These are phyloP conservation scores for Hemibagrus guttatus DNA, from an alignment of 2,797 vertebrate genomes.

Conservation along the genomic window DNA sequence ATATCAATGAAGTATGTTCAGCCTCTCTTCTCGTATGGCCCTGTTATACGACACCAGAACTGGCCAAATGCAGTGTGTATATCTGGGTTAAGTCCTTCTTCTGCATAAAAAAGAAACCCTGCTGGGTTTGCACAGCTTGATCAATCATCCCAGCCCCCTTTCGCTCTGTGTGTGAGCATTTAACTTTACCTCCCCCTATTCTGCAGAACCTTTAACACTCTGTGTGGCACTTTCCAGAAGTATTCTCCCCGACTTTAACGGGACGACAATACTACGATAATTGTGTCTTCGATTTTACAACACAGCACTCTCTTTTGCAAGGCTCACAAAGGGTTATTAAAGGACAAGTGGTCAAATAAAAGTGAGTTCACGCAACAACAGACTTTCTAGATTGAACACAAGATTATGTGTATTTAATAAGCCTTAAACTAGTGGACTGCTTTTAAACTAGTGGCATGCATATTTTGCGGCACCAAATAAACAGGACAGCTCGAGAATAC, in stretches of 20 bases:
- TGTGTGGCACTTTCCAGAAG: slow-evolving; percentile 47
- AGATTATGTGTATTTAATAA: slow-evolving; percentile 27
- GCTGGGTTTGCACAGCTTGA: slow-evolving; percentile 58
- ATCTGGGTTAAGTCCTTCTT: slow-evolving; percentile 28
- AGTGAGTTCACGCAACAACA: slow-evolving; percentile 35
- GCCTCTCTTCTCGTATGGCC: neutral
- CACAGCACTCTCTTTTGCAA: slow-evolving; percentile 26
- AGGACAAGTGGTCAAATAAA: slow-evolving; percentile 31
- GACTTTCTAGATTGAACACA: neutral
- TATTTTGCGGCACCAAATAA: neutral
- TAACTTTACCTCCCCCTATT: slow-evolving; percentile 46
- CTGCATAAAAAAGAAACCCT: slow-evolving; percentile 48
- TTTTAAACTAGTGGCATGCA: neutral
- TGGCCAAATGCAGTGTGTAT: slow-evolving; percentile 19
- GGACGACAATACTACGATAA: slow-evolving; percentile 50
- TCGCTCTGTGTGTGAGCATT: slow-evolving; percentile 44
- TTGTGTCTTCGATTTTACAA: slow-evolving; percentile 43
- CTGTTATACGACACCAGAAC: slow-evolving; percentile 19
- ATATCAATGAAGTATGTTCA: neutral
- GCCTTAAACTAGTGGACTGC: slow-evolving; percentile 18
- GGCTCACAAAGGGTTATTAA: slow-evolving; percentile 35
- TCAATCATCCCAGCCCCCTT: slow-evolving; percentile 49
- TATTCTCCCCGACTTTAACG: slow-evolving; percentile 40
- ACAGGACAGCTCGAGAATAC: neutral
- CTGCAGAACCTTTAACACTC: slow-evolving; percentile 43